A percentile compares a stretch with the other conserved stretches of the same genome.
phyloP scores from a whole-genome alignment of 2,797 vertebrate genomes.

The Hippoglossus hippoglossus region DNA sequence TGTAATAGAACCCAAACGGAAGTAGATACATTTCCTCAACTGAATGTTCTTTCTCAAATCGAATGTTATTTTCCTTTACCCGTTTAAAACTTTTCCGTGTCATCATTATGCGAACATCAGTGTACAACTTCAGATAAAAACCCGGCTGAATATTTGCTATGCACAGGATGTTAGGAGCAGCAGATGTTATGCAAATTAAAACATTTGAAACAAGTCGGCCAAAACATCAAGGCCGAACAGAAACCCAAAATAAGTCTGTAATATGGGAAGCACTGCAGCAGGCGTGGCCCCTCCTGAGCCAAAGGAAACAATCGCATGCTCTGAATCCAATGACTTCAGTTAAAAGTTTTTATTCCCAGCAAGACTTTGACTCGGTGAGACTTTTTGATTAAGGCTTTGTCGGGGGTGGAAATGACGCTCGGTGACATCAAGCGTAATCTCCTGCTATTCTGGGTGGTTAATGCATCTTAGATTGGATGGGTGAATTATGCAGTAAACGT shows the following conservation, averaged over 20 bases:
- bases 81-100: constrained; percentile 11
- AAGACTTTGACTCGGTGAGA: constrained; percentile 1
- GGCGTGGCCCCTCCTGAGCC: constrained; percentile 22
- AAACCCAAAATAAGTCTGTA: constrained; percentile 53
- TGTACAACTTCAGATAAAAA: constrained; percentile 13
- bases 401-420: constrained; percentile 18
- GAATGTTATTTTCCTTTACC: background rate
- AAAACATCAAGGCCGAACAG: constrained; percentile 55
- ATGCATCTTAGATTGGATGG: background rate
- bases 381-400: constrained; percentile 13
- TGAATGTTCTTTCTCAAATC: constrained; percentile 3
- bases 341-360: constrained; percentile 20
- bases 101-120: constrained; percentile 14
- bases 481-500: constrained; percentile 26
- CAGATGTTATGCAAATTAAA: constrained; percentile 75
- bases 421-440: constrained; percentile 1
- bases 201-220: constrained; percentile 58
- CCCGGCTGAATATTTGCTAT: constrained; percentile 47
- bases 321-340: constrained; percentile 18
- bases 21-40: background rate
- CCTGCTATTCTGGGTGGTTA: background rate
- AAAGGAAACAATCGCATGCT: constrained; percentile 42
- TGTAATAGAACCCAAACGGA: background rate
- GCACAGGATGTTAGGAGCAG: constrained; percentile 43
- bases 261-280: constrained; percentile 52